A percentile compares a stretch with the other conserved stretches of the same genome.
phyloP scores from a whole-genome alignment of 2,113 vertebrate genomes.

The Tenrec ecaudatus region DNA sequence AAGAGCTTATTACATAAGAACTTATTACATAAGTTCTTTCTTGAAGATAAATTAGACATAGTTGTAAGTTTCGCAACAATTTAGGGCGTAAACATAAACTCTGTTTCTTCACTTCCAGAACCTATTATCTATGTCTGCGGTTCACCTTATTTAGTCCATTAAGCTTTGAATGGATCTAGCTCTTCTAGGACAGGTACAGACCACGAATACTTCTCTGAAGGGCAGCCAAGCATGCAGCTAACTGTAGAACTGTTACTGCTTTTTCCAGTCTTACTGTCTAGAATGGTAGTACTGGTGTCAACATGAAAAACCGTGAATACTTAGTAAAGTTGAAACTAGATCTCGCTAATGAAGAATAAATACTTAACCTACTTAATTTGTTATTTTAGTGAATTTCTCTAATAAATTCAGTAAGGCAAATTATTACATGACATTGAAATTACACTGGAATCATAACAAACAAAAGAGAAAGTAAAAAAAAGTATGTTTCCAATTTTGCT shows the following conservation, averaged over 20 bases:
- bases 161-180: not conserved
- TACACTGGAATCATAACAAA: slow-evolving; percentile 11
- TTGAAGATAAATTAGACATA: not conserved
- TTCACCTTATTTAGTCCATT: not conserved
- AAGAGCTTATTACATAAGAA: not conserved
- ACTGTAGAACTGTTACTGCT: not conserved
- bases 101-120: not conserved
- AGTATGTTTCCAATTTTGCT: slow-evolving; percentile 21
- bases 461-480: slow-evolving; percentile 30
- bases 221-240: fast-evolving
- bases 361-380: not conserved
- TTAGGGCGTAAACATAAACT: not conserved
- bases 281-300: not conserved
- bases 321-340: not conserved
- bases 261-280: not conserved
- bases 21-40: not conserved
- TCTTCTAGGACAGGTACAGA: not conserved
- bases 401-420: slow-evolving; percentile 14
- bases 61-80: not conserved
- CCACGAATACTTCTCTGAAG: not conserved
- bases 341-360: slow-evolving; percentile 33
- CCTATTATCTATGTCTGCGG: not conserved
- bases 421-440: not conserved
- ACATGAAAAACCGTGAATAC: not conserved
- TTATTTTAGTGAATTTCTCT: slow-evolving; percentile 53